These are phyloP conservation scores for Tetranychus piercei DNA, from an alignment of 2,888 invertebrate species.

Conservation along the genomic window DNA sequence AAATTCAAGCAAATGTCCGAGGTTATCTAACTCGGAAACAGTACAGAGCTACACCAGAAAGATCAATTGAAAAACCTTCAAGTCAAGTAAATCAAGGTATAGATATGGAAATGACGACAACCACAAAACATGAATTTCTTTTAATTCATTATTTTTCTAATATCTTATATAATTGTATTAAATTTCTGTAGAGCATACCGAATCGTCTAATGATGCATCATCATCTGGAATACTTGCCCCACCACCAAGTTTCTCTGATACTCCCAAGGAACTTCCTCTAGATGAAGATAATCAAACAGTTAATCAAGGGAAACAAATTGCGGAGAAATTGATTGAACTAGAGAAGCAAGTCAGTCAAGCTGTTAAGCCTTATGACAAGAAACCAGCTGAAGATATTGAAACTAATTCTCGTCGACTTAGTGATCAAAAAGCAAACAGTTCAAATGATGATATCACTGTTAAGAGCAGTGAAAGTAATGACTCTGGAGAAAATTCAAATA, in stretches of 20 bases:
- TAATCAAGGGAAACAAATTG: not conserved
- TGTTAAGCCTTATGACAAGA: not conserved
- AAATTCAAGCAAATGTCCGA: slow-evolving; percentile 27
- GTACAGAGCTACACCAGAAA: not conserved
- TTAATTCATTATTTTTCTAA: not conserved
- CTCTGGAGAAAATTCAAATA: too few species aligned
- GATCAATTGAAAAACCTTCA: not conserved
- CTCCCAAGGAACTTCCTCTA: not conserved
- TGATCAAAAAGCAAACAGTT: not conserved
- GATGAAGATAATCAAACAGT: not conserved
- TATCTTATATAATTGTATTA: not conserved
- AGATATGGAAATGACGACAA: not conserved
- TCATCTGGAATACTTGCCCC: not conserved
- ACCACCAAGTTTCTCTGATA: not conserved
- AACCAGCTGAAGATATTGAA: not conserved
- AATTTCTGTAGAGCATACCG: not conserved
- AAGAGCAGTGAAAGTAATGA: too few species aligned
- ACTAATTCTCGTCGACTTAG: not conserved
- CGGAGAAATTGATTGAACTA: not conserved
- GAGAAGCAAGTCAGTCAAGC: not conserved
- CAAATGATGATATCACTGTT: not conserved
- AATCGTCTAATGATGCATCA: not conserved
- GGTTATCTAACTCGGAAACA: slow-evolving; percentile 26
- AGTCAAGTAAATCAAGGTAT: not conserved
- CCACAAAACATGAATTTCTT: too few species aligned